Percentiles rank a stretch among this genome's conserved stretches.
Evolutionary conservation across 1,140 invertebrate species (phyloP).

Genomic region (Pseudachorutes palmiensis): DNA sequence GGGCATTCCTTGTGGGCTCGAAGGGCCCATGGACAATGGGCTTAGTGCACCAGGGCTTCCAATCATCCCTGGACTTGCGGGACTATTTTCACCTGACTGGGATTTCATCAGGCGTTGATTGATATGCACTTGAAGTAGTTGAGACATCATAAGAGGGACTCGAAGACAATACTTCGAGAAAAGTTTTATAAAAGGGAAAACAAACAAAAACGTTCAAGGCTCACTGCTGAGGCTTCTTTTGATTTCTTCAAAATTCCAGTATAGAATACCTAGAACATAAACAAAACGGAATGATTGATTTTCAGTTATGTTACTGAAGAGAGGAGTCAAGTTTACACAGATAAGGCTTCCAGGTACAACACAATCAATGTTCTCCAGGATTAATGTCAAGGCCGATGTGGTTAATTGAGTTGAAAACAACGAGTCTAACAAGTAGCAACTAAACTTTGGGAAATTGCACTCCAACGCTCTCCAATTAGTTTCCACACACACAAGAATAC

Average conservation of each 20-base stretch:
- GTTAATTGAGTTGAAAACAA: too few species aligned
- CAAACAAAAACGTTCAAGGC: not conserved
- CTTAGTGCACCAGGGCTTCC: conserved; percentile 28
- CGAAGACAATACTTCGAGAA: not conserved
- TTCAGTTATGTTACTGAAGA: not conserved
- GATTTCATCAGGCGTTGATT: conserved; percentile 30
- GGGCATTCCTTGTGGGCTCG: conserved; percentile 36
- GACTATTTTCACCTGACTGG: conserved; percentile 31
- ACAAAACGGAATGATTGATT: not conserved
- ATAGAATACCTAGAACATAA: not conserved
- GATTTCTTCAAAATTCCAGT: not conserved
- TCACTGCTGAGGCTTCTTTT: not conserved
- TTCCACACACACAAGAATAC: too few species aligned
- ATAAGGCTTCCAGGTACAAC: too few species aligned
- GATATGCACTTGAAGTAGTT: conserved; percentile 36
- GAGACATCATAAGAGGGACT: conserved; percentile 26
- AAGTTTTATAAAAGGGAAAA: not conserved
- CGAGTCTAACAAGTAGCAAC: too few species aligned
- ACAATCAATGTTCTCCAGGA: too few species aligned
- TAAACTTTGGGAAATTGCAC: too few species aligned
- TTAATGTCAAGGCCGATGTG: too few species aligned
- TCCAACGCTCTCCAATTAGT: too few species aligned
- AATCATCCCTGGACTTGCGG: conserved; percentile 24
- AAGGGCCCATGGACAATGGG: conserved; percentile 34
- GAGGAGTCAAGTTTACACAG: too few species aligned